Conservation (phyloP, 2,888 invertebrate species). For the Phragmatobia fuliginosa region DNA sequence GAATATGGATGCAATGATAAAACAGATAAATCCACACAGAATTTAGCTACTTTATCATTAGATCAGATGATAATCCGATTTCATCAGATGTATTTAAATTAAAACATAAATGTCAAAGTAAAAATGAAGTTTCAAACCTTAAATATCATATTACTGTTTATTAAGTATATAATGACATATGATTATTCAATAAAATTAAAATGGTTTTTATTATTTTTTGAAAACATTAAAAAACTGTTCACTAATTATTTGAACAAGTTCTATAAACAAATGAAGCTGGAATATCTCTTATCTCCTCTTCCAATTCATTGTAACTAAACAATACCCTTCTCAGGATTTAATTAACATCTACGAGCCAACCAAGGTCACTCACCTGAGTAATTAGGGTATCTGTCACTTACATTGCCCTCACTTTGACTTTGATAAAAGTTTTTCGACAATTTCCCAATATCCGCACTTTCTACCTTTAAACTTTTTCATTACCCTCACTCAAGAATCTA, state of each 20-base stretch:
- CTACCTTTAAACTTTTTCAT: constrained; percentile 23
- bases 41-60: too few relatives aligned
- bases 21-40: too few relatives aligned
- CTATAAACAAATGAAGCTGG: background rate
- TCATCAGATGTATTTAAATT: too few relatives aligned
- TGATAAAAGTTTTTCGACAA: constrained; percentile 22
- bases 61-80: too few relatives aligned
- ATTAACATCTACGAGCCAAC: constrained; percentile 4
- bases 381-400: constrained; percentile 12
- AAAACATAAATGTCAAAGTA: too few relatives aligned
- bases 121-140: too few relatives aligned
- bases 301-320: constrained; percentile 9
- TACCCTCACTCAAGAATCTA: constrained; percentile 8
- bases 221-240: background rate
- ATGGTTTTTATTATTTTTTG: background rate
- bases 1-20: too few relatives aligned
- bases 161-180: too few relatives aligned
- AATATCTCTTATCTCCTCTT: background rate
- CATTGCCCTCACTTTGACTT: constrained; percentile 21
- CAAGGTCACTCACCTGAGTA: constrained; percentile 13
- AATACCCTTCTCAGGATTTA: constrained; percentile 18
- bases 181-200: background rate
- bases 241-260: background rate
- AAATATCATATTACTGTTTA: too few relatives aligned
- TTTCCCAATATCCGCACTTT: constrained; percentile 29